phyloP scores from a whole-genome alignment of 2,888 invertebrate species.

The Heteropelma amictum region DNA sequence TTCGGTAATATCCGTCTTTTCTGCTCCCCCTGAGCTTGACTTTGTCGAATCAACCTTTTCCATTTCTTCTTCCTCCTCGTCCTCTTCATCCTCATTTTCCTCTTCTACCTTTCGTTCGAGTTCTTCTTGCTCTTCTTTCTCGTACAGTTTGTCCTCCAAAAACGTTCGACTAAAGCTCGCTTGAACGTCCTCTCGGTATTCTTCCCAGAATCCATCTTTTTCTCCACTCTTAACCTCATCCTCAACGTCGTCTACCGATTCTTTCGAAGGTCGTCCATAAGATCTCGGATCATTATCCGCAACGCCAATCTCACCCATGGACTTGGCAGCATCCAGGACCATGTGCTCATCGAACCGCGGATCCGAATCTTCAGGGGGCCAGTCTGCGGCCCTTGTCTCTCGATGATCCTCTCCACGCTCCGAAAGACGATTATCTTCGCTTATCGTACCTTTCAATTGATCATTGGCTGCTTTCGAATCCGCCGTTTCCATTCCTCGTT shows the following conservation, averaged over 20 bases:
- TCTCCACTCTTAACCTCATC: slow-evolving; percentile 32
- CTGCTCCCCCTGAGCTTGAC: slow-evolving; percentile 45
- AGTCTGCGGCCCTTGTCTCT: not conserved
- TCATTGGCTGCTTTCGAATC: not conserved
- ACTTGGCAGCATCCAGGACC: not conserved
- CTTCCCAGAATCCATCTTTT: too few relatives aligned
- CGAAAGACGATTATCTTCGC: not conserved
- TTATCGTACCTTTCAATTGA: not conserved
- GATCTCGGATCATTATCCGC: not conserved
- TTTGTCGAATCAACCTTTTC: slow-evolving; percentile 32
- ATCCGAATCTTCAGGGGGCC: not conserved
- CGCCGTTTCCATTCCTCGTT: slow-evolving; percentile 1
- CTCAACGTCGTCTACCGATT: not conserved
- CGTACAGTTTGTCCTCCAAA: too few relatives aligned
- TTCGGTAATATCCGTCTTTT: slow-evolving; percentile 55
- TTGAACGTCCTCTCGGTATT: too few relatives aligned
- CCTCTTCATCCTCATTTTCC: slow-evolving; percentile 8
- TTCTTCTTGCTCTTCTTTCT: too few relatives aligned
- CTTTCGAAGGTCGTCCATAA: slow-evolving; percentile 1
- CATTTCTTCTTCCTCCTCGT: slow-evolving; percentile 33
- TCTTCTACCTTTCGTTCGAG: too few relatives aligned
- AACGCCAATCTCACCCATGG: not conserved
- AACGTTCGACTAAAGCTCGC: too few relatives aligned
- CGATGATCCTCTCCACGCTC: not conserved
- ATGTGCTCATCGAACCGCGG: not conserved